These are phyloP conservation scores for Ischnura elegans DNA, from an alignment of 2,888 invertebrate genomes.

Conservation along the genomic window DNA sequence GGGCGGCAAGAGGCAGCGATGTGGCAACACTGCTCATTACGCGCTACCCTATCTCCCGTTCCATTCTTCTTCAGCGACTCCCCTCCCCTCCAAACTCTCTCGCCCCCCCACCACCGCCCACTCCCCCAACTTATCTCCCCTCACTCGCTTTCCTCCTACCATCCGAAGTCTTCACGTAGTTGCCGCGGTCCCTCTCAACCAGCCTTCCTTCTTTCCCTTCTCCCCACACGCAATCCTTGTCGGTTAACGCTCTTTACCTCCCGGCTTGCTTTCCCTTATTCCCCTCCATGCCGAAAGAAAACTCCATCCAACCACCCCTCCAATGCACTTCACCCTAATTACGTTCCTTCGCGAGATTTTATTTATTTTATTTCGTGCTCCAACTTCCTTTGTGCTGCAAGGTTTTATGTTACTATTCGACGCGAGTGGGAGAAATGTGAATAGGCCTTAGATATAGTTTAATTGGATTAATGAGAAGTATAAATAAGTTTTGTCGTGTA, in stretches of 20 bases:
- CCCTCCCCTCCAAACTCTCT: neutral
- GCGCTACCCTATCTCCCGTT: slow-evolving; percentile 1
- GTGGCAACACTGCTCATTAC: slow-evolving; percentile 51
- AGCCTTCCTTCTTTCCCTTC: neutral
- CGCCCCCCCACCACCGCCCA: neutral
- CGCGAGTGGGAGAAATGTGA: too few species aligned
- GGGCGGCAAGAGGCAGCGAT: slow-evolving; percentile 24
- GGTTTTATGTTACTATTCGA: neutral
- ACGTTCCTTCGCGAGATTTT: neutral
- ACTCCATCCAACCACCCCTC: neutral
- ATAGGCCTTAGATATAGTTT: too few species aligned
- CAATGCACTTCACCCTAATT: neutral
- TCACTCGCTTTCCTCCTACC: neutral
- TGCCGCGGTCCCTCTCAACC: too few species aligned
- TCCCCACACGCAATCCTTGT: neutral
- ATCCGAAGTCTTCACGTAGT: neutral
- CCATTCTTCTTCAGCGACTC: slow-evolving; percentile 3
- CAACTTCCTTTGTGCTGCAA: neutral
- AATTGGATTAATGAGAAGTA: too few species aligned
- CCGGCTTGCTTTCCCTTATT: neutral
- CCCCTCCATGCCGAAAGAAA: too few species aligned
- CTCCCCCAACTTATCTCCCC: neutral
- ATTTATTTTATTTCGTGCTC: neutral
- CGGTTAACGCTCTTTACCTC: neutral
- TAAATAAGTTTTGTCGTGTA: too few species aligned